Percentiles rank a stretch among this genome's conserved stretches.
Evolutionary conservation across 2,113 vertebrate species (phyloP).

Genomic region (Oreotrochilus melanogaster): DNA sequence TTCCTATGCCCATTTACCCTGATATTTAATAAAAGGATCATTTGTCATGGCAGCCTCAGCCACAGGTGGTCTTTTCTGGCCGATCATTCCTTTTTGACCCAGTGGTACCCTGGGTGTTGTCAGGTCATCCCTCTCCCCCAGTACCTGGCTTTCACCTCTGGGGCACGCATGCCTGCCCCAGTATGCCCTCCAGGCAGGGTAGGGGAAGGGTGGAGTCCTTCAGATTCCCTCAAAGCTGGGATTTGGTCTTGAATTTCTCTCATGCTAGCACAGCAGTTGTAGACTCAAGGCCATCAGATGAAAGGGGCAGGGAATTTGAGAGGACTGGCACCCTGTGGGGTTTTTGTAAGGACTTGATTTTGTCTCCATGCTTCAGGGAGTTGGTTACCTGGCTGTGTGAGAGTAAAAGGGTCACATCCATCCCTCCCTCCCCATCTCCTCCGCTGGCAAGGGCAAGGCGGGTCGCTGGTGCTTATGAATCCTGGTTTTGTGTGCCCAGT

Average conservation of each 20-base stretch:
- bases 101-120: not conserved
- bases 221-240: not conserved
- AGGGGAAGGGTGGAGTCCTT: not conserved
- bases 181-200: not conserved
- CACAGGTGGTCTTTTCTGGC: conserved; percentile 6
- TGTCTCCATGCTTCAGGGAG: accelerated
- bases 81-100: not conserved
- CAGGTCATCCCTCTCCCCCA: not conserved
- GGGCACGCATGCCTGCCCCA: too few relatives aligned
- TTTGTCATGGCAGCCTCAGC: conserved; percentile 32
- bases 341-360: not conserved
- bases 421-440: not conserved
- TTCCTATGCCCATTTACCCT: not conserved
- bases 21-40: conserved; percentile 30
- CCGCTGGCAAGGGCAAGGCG: not conserved
- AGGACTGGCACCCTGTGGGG: not conserved
- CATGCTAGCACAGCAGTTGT: not conserved
- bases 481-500: not conserved
- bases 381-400: not conserved
- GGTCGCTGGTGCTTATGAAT: not conserved
- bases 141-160: not conserved
- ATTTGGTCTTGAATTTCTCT: not conserved
- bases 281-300: not conserved
- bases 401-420: not conserved
- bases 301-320: not conserved